Conservation (phyloP, 2,113 vertebrate genomes). For the Oryzias curvinotus region DNA sequence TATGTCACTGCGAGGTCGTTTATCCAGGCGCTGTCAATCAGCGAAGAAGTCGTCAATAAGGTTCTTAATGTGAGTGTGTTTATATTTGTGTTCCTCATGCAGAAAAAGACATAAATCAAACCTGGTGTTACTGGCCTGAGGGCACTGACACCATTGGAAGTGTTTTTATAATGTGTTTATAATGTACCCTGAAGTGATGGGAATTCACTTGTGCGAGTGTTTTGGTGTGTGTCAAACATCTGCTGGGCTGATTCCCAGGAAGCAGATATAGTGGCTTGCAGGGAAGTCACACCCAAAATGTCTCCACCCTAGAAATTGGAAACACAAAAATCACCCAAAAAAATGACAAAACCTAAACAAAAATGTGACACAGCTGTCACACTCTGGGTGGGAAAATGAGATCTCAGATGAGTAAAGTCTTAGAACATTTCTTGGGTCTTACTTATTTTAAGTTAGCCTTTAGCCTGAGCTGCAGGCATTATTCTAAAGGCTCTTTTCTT, state of each 20-base stretch:
- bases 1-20: slow-evolving; percentile 88
- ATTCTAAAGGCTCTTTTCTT: not conserved
- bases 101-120: not conserved
- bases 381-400: slow-evolving; percentile 25
- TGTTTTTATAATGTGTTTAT: no score
- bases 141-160: no score
- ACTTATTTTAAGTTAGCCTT: not conserved
- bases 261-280: slow-evolving; percentile 39
- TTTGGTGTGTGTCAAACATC: slow-evolving; percentile 1
- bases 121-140: not conserved
- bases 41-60: slow-evolving; percentile 85
- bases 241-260: slow-evolving; percentile 25
- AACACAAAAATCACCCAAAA: slow-evolving; percentile 48
- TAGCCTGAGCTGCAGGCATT: not conserved
- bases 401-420: not conserved
- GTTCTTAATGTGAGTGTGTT: slow-evolving; percentile 85
- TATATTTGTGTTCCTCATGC: not conserved
- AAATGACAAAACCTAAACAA: not conserved
- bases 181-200: slow-evolving; percentile 12
- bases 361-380: slow-evolving; percentile 34
- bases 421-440: not conserved
- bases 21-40: slow-evolving; percentile 85
- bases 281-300: slow-evolving; percentile 46
- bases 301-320: slow-evolving; percentile 46
- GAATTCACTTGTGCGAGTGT: not conserved